These are phyloP conservation scores for Formica selysi DNA, from an alignment of 1,140 invertebrate species.

Conservation along the genomic window DNA sequence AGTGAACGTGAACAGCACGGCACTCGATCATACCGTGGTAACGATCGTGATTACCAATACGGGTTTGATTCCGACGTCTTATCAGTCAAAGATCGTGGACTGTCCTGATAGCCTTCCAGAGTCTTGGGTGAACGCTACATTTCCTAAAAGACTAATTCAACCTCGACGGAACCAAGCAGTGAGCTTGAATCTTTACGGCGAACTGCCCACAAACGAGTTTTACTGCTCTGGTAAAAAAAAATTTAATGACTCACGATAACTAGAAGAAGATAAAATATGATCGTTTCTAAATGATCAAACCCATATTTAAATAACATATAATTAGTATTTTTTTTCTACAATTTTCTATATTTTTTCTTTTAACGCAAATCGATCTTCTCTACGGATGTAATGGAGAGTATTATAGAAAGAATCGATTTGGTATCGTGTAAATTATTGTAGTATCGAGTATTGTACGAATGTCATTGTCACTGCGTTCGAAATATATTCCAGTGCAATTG, in stretches of 20 bases:
- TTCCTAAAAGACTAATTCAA: constrained; percentile 79
- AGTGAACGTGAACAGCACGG: constrained; percentile 83
- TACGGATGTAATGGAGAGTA: neutral
- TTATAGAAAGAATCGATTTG: neutral
- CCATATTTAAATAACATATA: neutral
- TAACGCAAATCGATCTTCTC: neutral
- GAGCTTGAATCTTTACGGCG: constrained; percentile 79
- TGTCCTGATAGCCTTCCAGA: constrained; percentile 83
- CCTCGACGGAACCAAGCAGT: constrained; percentile 84
- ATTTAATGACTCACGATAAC: neutral
- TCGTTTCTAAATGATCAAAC: neutral
- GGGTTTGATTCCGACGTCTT: constrained; percentile 80
- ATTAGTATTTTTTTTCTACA: neutral
- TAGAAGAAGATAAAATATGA: neutral
- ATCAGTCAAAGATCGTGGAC: constrained; percentile 81
- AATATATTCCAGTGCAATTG: constrained; percentile 78
- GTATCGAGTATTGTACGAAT: neutral
- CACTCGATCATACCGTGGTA: constrained; percentile 80
- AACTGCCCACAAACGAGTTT: constrained; percentile 80
- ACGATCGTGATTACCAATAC: constrained; percentile 84
- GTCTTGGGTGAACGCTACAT: constrained; percentile 81
- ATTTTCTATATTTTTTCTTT: neutral
- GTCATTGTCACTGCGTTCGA: neutral
- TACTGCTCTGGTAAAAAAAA: constrained; percentile 79
- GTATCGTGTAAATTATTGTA: neutral